A percentile compares a stretch with the other conserved stretches of the same genome.
Evolutionary conservation across 2,113 vertebrate genomes (phyloP).

Genomic region (Atrichornis clamosus): DNA sequence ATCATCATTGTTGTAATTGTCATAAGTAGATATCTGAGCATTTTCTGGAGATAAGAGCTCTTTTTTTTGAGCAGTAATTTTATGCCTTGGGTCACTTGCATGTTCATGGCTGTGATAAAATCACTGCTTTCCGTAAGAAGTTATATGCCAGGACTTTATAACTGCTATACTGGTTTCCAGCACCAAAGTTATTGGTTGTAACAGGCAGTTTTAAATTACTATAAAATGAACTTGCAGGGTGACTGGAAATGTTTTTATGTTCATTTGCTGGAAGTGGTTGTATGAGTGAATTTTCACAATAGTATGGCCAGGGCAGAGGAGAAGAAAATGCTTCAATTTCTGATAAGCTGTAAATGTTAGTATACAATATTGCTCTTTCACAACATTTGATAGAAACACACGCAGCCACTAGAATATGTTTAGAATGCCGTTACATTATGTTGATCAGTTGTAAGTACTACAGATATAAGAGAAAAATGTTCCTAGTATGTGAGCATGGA

Average conservation of each 20-base stretch:
- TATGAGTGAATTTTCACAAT: neutral
- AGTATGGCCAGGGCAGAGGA: neutral
- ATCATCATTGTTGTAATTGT: slow-evolving; percentile 64
- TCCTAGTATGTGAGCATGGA: neutral
- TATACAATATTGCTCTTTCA: neutral
- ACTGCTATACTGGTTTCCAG: slow-evolving; percentile 40
- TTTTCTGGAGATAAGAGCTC: slow-evolving; percentile 46
- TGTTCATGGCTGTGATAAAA: slow-evolving; percentile 48
- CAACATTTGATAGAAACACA: neutral
- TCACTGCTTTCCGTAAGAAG: slow-evolving; percentile 21
- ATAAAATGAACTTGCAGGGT: neutral
- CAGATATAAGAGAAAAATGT: neutral
- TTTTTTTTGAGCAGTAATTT: slow-evolving; percentile 42
- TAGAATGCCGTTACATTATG: neutral
- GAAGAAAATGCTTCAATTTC: neutral
- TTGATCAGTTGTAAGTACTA: neutral
- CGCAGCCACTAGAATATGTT: neutral
- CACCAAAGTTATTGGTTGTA: slow-evolving; percentile 22
- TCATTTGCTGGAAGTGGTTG: neutral
- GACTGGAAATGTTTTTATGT: slow-evolving; percentile 7
- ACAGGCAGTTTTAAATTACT: slow-evolving; percentile 13
- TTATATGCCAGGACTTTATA: slow-evolving; percentile 32
- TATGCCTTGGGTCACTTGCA: slow-evolving; percentile 50
- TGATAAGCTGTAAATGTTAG: neutral
- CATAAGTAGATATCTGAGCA: slow-evolving; percentile 62